Base-by-base conservation (phyloP, 2,888 invertebrate genomes). In the Drosophila histrio region DNA sequence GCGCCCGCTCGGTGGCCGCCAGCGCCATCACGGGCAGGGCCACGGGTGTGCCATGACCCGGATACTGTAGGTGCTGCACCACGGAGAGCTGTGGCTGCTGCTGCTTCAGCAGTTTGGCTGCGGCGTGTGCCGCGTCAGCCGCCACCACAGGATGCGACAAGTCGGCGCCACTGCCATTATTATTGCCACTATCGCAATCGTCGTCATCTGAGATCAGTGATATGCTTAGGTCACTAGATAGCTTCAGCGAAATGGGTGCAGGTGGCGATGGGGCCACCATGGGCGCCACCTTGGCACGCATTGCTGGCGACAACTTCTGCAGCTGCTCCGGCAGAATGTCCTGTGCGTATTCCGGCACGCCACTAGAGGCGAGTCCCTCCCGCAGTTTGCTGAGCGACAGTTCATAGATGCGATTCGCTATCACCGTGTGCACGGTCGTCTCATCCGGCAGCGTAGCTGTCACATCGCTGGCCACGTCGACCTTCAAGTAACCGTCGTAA, bases 131-230 rank as follows among this genome's bases (percentile, higher is more conserved):
- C 46, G 79, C 70, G 43, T 76, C 73, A 9, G 67, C 72, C 5
- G 61, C 64, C 1, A 57, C 46, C 15, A 81, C 74, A 0, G 77
- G 79, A n/a, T 76, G 85, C 3, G 71, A 46, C 21, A 62, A 17
- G 15, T 65, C 58, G 22, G 15, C 41, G 46, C 38, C 30, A 2
- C 47, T 43, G 17, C 24, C 22, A 3, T 34, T 56, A 13, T 60
- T 73, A 21, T 61, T 68, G 38, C 65, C 78, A 46, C 60, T 67
- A 34, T 90, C 90, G 24, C 84, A 82, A 22, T 82, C 87, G 49
- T 91, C 90, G 53, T 91, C 91, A 64, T 91, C 91, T 76, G 91
- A 91, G 84, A 91, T 90, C 80, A 91, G 75, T 65, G 91, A 91
- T 87, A 91, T 91, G 77, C 91, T 91, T 59, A 91, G 81, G 71